Conservation (phyloP, 2,797 vertebrate species). For the Propithecus perrieri region DNA sequence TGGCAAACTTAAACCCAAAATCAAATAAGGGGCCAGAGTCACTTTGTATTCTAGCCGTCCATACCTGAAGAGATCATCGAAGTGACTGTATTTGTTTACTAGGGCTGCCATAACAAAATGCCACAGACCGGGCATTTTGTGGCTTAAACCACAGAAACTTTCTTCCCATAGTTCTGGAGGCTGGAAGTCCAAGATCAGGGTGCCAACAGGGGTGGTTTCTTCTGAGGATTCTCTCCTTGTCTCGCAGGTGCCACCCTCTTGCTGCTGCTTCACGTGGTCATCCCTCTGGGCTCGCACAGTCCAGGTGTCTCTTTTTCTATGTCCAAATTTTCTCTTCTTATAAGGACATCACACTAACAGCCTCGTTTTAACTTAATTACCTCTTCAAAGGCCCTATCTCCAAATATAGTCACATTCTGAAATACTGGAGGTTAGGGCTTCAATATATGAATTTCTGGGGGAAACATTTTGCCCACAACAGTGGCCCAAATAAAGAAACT, state of each 20-base stretch:
- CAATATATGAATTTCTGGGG: not conserved
- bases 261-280: not conserved
- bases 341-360: not conserved
- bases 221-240: not conserved
- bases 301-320: not conserved
- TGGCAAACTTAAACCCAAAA: not conserved
- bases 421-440: not conserved
- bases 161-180: not conserved
- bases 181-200: not conserved
- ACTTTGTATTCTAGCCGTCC: not conserved
- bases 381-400: not conserved
- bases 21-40: not conserved
- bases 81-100: not conserved
- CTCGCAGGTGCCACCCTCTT: not conserved
- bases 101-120: not conserved
- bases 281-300: fast-evolving
- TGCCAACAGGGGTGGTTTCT: not conserved
- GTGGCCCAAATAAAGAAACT: not conserved
- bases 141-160: not conserved
- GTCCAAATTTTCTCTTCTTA: not conserved
- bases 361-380: not conserved
- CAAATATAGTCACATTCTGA: not conserved
- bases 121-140: not conserved
- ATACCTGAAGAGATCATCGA: not conserved
- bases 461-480: not conserved